These are phyloP conservation scores for Tangara arthus DNA, from an alignment of 2,797 vertebrate species.

Conservation along the genomic window DNA sequence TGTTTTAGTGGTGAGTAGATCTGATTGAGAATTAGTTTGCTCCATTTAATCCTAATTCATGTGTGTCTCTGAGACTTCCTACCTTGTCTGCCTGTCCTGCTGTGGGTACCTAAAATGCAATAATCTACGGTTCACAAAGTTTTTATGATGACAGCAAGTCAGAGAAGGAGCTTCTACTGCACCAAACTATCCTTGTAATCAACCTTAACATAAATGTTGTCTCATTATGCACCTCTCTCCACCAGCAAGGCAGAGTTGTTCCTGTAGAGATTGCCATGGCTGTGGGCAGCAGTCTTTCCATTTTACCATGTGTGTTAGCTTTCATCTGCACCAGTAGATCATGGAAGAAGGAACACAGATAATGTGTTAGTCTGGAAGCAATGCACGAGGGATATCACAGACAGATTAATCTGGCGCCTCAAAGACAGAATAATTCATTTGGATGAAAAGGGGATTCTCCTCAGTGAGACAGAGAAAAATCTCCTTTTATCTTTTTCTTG, in stretches of 20 bases:
- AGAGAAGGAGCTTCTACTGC: not conserved
- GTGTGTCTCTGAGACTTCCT: not conserved
- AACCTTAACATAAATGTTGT: not conserved
- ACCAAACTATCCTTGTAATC: not conserved
- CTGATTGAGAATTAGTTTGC: constrained; percentile 46
- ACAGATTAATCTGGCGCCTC: constrained; percentile 52
- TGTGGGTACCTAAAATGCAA: not conserved
- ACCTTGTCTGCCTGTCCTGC: not conserved
- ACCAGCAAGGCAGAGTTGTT: not conserved
- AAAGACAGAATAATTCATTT: constrained; percentile 46
- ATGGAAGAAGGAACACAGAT: not conserved
- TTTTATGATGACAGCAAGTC: not conserved
- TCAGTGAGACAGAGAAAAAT: constrained; percentile 5
- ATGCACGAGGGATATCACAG: not conserved
- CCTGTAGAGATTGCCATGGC: not conserved
- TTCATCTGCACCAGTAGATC: not conserved
- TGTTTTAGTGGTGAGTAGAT: not conserved
- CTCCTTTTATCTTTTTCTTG: constrained; percentile 17
- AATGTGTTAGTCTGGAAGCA: constrained; percentile 4
- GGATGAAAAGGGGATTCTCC: constrained; percentile 39
- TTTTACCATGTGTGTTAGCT: not conserved
- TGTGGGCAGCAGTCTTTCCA: not conserved
- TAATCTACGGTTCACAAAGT: not conserved
- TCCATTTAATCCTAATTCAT: constrained; percentile 54
- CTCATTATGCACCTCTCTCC: not conserved